Evolutionary conservation across 30 jellyfish, hydroid and myxozoan species (phyloP).

Genomic region (Euphysa ruthae): DNA sequence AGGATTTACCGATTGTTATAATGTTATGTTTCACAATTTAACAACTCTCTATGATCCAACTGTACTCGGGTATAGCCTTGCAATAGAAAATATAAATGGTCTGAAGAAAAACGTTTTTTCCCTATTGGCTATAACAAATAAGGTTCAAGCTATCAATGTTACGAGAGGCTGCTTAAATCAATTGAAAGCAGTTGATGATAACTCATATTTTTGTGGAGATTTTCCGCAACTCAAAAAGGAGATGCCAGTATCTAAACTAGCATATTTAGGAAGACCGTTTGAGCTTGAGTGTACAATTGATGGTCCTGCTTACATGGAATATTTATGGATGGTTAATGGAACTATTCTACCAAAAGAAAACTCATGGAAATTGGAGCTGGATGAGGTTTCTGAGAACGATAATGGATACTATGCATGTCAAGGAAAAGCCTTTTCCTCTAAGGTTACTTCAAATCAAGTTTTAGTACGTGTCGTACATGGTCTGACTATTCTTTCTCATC

Average conservation of each 20-base stretch:
- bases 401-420: constrained; percentile 63
- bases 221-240: constrained; percentile 20
- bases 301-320: constrained; percentile 25
- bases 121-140: neutral
- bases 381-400: constrained; percentile 25
- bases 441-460: constrained; percentile 29
- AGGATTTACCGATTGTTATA: constrained; percentile 45
- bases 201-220: constrained; percentile 37
- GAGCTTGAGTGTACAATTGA: constrained; percentile 30
- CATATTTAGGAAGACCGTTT: constrained; percentile 56
- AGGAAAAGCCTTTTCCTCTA: constrained; percentile 38
- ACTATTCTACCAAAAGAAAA: constrained; percentile 56
- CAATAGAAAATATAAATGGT: neutral
- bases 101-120: neutral
- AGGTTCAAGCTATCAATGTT: neutral
- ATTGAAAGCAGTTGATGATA: neutral
- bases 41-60: constrained; percentile 25
- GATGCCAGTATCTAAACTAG: constrained; percentile 34
- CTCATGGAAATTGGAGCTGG: constrained; percentile 14
- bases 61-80: constrained; percentile 7
- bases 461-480: constrained; percentile 34
- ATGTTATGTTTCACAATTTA: constrained; percentile 21
- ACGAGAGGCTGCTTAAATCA: neutral
- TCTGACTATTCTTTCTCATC: constrained; percentile 27
- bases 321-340: constrained; percentile 50